Conservation (phyloP, 2,888 invertebrate species). For the Miltochrista miniata region DNA sequence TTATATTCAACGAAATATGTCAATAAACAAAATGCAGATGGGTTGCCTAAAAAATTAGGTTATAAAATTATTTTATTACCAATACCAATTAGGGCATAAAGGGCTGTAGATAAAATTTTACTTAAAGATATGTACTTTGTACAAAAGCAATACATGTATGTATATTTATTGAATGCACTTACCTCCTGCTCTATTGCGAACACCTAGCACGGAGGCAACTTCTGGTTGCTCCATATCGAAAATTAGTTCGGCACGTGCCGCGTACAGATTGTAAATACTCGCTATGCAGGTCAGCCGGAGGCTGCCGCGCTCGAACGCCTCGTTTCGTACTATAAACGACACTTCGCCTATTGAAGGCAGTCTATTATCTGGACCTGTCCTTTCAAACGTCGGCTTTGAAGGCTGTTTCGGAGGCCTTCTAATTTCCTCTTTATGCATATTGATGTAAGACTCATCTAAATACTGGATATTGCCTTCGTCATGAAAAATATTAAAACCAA, state of each 20-base stretch:
- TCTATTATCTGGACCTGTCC: slow-evolving; percentile 71
- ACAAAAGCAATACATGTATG: too few relatives aligned
- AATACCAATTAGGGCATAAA: too few relatives aligned
- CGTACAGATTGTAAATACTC: slow-evolving; percentile 87
- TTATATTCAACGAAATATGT: too few relatives aligned
- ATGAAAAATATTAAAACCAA: slow-evolving; percentile 72
- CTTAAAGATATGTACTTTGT: too few relatives aligned
- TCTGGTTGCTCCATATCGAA: slow-evolving; percentile 90
- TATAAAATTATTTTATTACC: too few relatives aligned
- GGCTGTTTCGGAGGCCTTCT: slow-evolving; percentile 69
- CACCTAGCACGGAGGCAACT: slow-evolving; percentile 89
- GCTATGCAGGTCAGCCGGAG: slow-evolving; percentile 87
- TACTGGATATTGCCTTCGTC: slow-evolving; percentile 76
- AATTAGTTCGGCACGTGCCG: slow-evolving; percentile 84
- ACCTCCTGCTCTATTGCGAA: slow-evolving; percentile 85
- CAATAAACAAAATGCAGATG: too few relatives aligned
- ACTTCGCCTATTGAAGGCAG: slow-evolving; percentile 75
- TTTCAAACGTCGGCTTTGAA: slow-evolving; percentile 62
- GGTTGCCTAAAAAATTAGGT: too few relatives aligned
- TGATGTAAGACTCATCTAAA: slow-evolving; percentile 75
- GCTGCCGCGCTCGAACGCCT: slow-evolving; percentile 86
- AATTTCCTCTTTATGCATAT: slow-evolving; percentile 76
- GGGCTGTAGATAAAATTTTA: too few relatives aligned
- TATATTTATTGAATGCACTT: slow-evolving; percentile 51
- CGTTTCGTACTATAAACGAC: slow-evolving; percentile 85